Evolutionary conservation across 2,113 vertebrate genomes (phyloP), one percentile per base, ranked within the genome.

Genomic region (Perca schrenkii): DNA sequence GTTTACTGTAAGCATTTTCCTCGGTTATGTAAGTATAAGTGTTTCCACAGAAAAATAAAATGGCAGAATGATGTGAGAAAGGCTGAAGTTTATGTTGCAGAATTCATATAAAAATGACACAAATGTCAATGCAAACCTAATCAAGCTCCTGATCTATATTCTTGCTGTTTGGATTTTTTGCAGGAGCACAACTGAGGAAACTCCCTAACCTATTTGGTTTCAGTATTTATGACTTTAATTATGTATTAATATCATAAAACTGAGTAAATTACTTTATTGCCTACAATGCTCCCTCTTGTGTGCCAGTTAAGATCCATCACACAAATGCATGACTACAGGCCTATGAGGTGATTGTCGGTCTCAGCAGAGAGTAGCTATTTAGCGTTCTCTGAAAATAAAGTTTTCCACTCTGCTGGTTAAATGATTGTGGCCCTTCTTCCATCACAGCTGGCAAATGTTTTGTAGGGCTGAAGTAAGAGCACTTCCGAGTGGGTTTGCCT

Each of bases 361-460:
- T 77, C 74, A 60, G 78, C 65, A 58, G 46, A 78, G 58, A 72
- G 43, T 68, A 43, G 10, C 40, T 43, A 50, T 74, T 86, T 88
- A 74, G 83, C 83, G 69, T 85, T 77, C 66, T 63, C 64, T n/a
- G 49, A 25, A 52, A 49, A 79, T 5, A 56, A 64, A 16, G 11
- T 73, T 82, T 86, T 88, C 80, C 79, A 77, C 79, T 79, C 58
- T 77, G 79, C 77, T 79, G 77, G 81, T 75, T 81, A 74, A 88
- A 91, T 69, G 77, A 90, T 81, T 36, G 50, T 49, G 47, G 49
- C 31, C 69, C 16, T 68, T 78, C 64, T 64, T 87, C 79, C 75
- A 83, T 89, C 76, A 40, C 82, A 86, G 84, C 76, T 87, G 80
- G 75, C 80, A 70, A 85, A 82, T 72, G 85, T 81, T 86, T 82